Evolutionary conservation across 1,140 invertebrate genomes (phyloP), one percentile per base, ranked within the genome.

Genomic region (Eubasilissa regina): DNA sequence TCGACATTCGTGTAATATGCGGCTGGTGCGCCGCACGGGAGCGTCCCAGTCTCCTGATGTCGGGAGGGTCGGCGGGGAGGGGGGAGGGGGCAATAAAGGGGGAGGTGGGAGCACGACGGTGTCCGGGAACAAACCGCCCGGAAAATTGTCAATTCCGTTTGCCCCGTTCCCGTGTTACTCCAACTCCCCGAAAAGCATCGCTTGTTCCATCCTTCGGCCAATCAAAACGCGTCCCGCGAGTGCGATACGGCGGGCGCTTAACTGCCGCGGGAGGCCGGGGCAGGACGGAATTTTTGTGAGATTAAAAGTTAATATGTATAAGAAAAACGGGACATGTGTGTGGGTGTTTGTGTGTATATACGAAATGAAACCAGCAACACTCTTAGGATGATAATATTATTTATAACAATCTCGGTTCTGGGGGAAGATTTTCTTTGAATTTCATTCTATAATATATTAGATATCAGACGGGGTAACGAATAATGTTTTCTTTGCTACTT

Each of bases 101-200:
- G 64, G 60, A 25, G 62, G 64, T 45, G 68, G 62, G 70, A 53
- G 79, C 48, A 51, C 68, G 60, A 48, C 85, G 86, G 86, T 88
- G 85, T 87, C 87, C 88, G 87, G 88, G 86, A 89, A 87, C 89
- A 91, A 91, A 91, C 90, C 88, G 87, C 87, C 87, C 89, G 90
- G 90, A 90, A 91, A 91, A 91, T 91, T 91, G 90, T 88, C 90
- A 91, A 90, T 91, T 90, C 89, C 89, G 87, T 89, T 88, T 86
- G 86, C 74, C 82, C 80, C 82, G 80, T 77, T 78, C 77, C 83
- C 82, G 83, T 6, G n/a, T 12, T 45, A 82, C 84, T 82, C 84
- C 84, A 85, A 84, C 83, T 84, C 84, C 84, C 78, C 75, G 43
- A 66, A 35, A 55, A 66, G 62, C 70, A 56, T 56, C 53, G 45